These are phyloP conservation scores for Spilogale gracilis DNA, from an alignment of 2,113 vertebrate genomes.

Conservation along the genomic window DNA sequence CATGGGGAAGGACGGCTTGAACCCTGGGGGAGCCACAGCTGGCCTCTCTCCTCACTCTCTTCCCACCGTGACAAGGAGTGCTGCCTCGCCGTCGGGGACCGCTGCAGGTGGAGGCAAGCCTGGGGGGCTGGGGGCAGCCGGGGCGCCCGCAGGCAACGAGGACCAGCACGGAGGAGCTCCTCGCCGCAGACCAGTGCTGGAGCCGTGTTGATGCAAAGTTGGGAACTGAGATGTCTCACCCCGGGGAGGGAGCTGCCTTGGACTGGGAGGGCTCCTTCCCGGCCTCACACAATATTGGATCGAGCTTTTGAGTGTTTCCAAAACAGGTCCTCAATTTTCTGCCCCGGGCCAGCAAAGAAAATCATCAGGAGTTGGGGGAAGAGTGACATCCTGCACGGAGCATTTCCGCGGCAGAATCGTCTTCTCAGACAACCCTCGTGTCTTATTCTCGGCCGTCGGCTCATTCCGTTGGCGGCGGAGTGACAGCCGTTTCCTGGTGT, in stretches of 20 bases:
- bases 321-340: background rate
- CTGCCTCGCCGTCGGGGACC: rapidly evolving
- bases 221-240: background rate
- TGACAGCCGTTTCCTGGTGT: background rate
- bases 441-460: background rate
- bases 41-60: background rate
- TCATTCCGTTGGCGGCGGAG: rapidly evolving
- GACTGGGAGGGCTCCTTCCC: rapidly evolving
- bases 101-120: rapidly evolving
- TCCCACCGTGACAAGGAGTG: rapidly evolving
- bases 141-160: rapidly evolving
- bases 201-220: too few species aligned
- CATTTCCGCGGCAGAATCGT: rapidly evolving
- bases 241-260: rapidly evolving
- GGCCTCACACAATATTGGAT: rapidly evolving
- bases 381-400: rapidly evolving
- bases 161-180: rapidly evolving
- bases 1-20: rapidly evolving
- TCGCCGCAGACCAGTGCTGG: rapidly evolving
- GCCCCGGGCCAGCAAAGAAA: background rate
- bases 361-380: rapidly evolving
- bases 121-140: rapidly evolving
- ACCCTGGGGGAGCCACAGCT: too few species aligned
- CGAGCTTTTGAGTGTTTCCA: background rate
- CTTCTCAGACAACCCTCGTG: rapidly evolving